Evolutionary conservation across 1,140 invertebrate genomes (phyloP), one percentile per base, ranked within the genome.

Genomic region (Elysia chlorotica): DNA sequence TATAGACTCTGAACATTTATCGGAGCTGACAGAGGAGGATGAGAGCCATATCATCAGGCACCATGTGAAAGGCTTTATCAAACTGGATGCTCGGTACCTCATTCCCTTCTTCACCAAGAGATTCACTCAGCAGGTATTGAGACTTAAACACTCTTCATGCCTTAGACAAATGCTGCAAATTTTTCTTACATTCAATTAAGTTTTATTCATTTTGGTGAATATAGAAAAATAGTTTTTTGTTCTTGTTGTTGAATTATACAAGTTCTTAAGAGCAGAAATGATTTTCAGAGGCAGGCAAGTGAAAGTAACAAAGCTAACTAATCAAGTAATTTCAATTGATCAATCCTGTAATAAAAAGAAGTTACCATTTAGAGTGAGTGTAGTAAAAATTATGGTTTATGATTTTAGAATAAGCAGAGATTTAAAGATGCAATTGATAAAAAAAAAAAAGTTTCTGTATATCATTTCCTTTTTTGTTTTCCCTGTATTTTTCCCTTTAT

Each of bases 11-110:
- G 96, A 98, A 85, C 96, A 97, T 89, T 86, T 98, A 59, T 98
- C 96, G 2, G 96, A 98, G 88, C 91, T 96, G 17, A 98, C 96
- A 0, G 96, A 98, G 87, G 96, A 97, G 82, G 96, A 98, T 87
- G 94, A 96, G 86, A 92, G 93, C 57, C 88, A 86, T 89, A 91
- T 84, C 90, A 90, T 86, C 4, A 85, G 84, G 65, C 82, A 82
- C 17, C 80, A 84, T 31, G 73, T 82, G 90, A 92, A 87, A 92
- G 90, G 96, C 31, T 98, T 99, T 87, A 93, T 95, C 0, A 92
- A 93, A 76, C 91, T 95, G 82, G 96, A 99, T 88, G 90, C 95
- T 62, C 96, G 96, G 84, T 98, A 97, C 88, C 92, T 99, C 67
- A 95, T 94, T 76, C 96, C 96, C 4, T 97, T 98, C 85, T 98